Evolutionary conservation across 2,888 invertebrate species (phyloP), one percentile per base, ranked within the genome.

Genomic region (Drosophila stalkeri): DNA sequence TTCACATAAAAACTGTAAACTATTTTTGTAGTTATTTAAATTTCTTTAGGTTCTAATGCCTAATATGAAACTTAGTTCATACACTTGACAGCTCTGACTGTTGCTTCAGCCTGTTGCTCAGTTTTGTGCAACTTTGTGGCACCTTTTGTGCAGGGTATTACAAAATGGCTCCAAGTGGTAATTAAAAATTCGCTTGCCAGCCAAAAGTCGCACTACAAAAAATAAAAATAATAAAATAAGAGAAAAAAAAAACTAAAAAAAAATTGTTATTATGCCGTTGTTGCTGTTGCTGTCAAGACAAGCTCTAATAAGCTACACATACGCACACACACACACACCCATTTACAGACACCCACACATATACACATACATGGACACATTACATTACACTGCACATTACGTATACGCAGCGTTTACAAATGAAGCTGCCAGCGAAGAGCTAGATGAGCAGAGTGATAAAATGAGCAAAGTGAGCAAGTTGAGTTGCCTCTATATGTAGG

Each of bases 381-480:
- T 12, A 65, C 64, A 71, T 59, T 81, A 77, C 66, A 70, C 62
- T 79, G 76, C 67, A 73, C 63, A 80, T 80, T 68, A 80, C 83
- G 83, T 87, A 77, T 82, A 82, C 87, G 80, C 77, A 82, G 51
- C 81, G 67, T 79, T 74, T 75, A 83, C 81, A 83, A 88, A 88
- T 79, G 89, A 83, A 79, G 64, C 72, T 79, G 86, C 71, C 80
- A 72, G 55, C 72, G 64, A 18, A 44, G 54, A 69, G 52, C 37
- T 59, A 62, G 59, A 78, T 57, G 73, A 60, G 47, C 49, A 62
- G 52, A 52, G 56, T 44, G 66, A 79, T 72, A 79, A 71, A 82
- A 69, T 47, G 66, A 56, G 80, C 67, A 64, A 71, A 71, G 43
- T 31, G 66, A 67, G 66, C 46, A 64, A 80, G 65, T 9, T 14